phyloP scores from a whole-genome alignment of 2,113 vertebrate genomes.

The Cochlearius cochlearius region DNA sequence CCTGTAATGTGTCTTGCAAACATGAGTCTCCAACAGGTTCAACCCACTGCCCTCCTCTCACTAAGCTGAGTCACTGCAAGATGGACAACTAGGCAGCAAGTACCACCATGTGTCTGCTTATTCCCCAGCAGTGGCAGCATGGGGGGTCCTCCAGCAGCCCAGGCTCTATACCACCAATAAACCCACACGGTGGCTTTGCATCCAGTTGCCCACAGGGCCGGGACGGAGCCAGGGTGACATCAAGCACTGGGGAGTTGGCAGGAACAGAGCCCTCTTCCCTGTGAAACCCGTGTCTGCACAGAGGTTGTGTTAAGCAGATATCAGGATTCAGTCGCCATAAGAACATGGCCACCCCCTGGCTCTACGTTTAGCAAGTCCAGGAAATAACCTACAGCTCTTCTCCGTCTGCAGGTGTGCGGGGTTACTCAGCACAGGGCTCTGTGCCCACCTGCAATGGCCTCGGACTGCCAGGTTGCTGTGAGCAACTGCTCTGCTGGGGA shows the following conservation, averaged over 20 bases:
- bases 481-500: neutral
- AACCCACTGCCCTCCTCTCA: neutral
- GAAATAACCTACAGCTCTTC: neutral
- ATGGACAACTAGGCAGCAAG: neutral
- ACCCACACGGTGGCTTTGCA: neutral
- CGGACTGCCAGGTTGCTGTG: fast-evolving
- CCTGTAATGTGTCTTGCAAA: neutral
- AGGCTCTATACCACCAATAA: neutral
- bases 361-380: neutral
- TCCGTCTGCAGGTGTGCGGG: neutral
- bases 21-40: neutral
- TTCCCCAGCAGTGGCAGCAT: neutral
- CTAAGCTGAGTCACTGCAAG: neutral
- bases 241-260: neutral
- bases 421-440: neutral
- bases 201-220: neutral
- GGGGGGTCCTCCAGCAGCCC: neutral
- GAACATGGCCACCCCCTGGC: neutral
- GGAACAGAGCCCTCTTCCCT: neutral
- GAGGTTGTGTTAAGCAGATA: neutral
- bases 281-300: fast-evolving
- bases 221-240: neutral
- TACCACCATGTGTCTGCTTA: neutral
- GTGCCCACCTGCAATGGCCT: neutral
- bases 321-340: neutral